phyloP scores from a whole-genome alignment of 2,113 vertebrate species.

The Acanthochromis polyacanthus region DNA sequence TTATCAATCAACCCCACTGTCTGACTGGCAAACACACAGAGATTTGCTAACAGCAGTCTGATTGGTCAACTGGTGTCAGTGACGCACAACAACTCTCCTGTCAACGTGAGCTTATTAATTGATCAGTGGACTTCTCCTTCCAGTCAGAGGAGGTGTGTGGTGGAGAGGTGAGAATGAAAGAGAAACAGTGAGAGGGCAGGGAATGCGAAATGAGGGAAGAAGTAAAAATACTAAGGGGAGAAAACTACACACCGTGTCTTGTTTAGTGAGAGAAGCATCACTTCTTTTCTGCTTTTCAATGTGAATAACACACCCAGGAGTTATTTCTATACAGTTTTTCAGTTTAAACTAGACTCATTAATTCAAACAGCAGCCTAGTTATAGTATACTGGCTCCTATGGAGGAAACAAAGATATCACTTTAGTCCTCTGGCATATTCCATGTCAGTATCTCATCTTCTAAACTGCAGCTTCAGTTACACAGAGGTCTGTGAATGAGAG shows the following conservation, averaged over 20 bases:
- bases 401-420: not conserved
- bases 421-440: not conserved
- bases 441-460: constrained; percentile 24
- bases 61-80: constrained; percentile 50
- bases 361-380: not conserved
- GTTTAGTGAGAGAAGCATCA: not conserved
- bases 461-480: constrained; percentile 36
- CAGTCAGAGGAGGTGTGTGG: not conserved
- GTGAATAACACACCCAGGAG: not conserved
- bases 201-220: not conserved
- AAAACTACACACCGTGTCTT: not conserved
- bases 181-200: not conserved
- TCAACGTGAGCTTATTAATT: constrained; percentile 62
- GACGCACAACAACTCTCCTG: constrained; percentile 67
- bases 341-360: not conserved
- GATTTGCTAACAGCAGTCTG: constrained; percentile 20
- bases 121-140: constrained; percentile 52
- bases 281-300: not conserved
- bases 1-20: not conserved
- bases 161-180: not conserved
- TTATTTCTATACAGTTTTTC: not conserved
- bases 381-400: not conserved
- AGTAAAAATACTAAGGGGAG: not conserved
- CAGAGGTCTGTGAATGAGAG: constrained; percentile 7
- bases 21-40: constrained; percentile 4